Evolutionary conservation across 37 sponge, comb jelly and placozoan species (phyloP), one percentile per base, ranked within the genome.

Genomic region (Eunapius fragilis): DNA sequence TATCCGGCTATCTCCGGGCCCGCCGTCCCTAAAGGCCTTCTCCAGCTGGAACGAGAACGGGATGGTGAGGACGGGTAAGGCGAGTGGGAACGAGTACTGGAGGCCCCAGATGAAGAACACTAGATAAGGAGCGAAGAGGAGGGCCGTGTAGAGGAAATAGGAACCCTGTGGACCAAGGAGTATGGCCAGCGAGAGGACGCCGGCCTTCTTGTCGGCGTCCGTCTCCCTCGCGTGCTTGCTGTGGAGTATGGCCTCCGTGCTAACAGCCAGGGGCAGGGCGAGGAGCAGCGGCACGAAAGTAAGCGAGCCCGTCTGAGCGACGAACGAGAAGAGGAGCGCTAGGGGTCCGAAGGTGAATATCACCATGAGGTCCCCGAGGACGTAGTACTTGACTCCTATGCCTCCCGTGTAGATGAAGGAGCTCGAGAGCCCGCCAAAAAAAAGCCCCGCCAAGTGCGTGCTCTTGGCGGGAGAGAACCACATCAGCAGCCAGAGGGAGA

Each of bases 331-430:
- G 37, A 96, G 79, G 0, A 94, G 90, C 10, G 95, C 85, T 6
- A 96, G 87, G 14, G 96, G 96, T 7, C 96, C 96, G 67, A 96
- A 96, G 2, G 90, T 88, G 24, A 94, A 72, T 28, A 96, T 83
- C 24, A 93, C 89, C 25, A 96, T 24, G 1, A 96, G 78, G 49
- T 96, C 96, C 12, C 96, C 96, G 19, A 94, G 75, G 26, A 90
- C 89, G 75, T 94, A 91, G 70, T 93, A 94, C 79, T 96, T 96
- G 74, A 96, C 82, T 49, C 92, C 90, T 74, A 93, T 85, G 33
- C 95, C 96, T 77, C 96, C 95, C 25, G 92, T 96, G 80, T 96
- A 96, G 27, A 91, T 37, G 68, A 96, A 96, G 10, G 96, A 96
- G 22, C 92, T 88, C 0, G 95, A 94, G 33, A 96, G 83, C 10